These are phyloP conservation scores for Palloptera scutellata DNA, from an alignment of 2,888 invertebrate species.

Conservation along the genomic window DNA sequence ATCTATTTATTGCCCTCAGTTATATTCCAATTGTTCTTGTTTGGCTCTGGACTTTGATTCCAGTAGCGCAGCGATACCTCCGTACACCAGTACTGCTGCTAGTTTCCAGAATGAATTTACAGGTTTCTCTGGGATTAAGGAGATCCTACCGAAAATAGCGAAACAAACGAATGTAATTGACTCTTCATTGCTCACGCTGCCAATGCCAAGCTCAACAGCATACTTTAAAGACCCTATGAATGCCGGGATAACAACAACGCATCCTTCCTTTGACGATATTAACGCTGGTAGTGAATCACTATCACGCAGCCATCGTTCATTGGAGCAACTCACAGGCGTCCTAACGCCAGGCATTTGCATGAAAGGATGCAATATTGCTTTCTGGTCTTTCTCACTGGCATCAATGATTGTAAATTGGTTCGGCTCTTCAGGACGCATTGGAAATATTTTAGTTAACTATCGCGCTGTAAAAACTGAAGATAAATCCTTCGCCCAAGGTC, in stretches of 20 bases:
- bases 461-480: constrained; percentile 70
- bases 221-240: constrained; percentile 20
- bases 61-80: constrained; percentile 7
- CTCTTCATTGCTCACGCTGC: constrained; percentile 21
- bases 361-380: constrained; percentile 64
- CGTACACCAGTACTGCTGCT: constrained; percentile 1
- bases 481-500: constrained; percentile 73
- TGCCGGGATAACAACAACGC: constrained; percentile 15
- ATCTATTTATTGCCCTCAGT: constrained; percentile 45
- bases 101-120: constrained; percentile 11
- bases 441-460: constrained; percentile 72
- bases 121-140: constrained; percentile 2
- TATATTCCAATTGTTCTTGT: constrained; percentile 53
- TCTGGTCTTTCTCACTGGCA: constrained; percentile 66
- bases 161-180: constrained; percentile 21
- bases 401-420: constrained; percentile 69
- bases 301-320: constrained; percentile 33
- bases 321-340: constrained; percentile 24
- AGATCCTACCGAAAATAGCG: constrained; percentile 14
- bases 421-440: constrained; percentile 73
- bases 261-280: neutral
- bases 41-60: neutral
- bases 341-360: constrained; percentile 64
- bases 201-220: constrained; percentile 19
- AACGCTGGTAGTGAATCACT: constrained; percentile 13